Evolutionary conservation across 2,888 invertebrate genomes (phyloP), one percentile per base, ranked within the genome.

Genomic region (Mesopsocus fuscifrons): DNA sequence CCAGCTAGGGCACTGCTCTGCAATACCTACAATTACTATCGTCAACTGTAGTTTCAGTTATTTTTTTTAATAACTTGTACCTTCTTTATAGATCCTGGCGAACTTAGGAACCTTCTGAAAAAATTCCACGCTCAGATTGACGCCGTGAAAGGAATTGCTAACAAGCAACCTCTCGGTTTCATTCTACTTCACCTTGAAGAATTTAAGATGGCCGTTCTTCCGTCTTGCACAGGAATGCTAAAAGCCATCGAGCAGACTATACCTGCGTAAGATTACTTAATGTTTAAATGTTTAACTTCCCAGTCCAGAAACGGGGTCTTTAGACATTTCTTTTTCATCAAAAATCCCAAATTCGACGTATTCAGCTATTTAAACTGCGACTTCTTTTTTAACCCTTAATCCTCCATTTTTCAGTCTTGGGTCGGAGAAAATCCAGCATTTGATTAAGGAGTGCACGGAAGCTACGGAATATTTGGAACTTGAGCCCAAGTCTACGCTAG

Each of bases 121-220:
- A 69, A 73, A 41, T 81, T 81, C 49, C 70, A 72, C 42, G 63
- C 65, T 3, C 82, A 89, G 63, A 68, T 78, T 53, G 68, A 71
- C 2, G 65, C 67, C 40, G 71, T 87, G 15, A 70, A 76, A 46
- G 69, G 68, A 2, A 71, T 87, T 20, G 66, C 72, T 5, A 68
- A 72, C 46, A 66, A 66, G 43, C 76, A 82, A 51, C 70, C 75
- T 0, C 57, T 89, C 45, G 89, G 89, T 0, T 56, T 89, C 40
- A 57, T 88, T 23, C 68, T 75, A 49, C 56, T 89, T 21, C 73
- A 77, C 44, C 65, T 83, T 42, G 61, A 63, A 17, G 73, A 74
- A 21, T 79, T 88, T 57, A 82, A 81, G 58, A 70, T 72, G 42
- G 62, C 71, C 26, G 73, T 79, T 22, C 65, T 77, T 21, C 80